Percentiles rank a stretch among this genome's conserved stretches.
Conservation (phyloP, 2,797 vertebrate species). For the Prunella strophiata region DNA sequence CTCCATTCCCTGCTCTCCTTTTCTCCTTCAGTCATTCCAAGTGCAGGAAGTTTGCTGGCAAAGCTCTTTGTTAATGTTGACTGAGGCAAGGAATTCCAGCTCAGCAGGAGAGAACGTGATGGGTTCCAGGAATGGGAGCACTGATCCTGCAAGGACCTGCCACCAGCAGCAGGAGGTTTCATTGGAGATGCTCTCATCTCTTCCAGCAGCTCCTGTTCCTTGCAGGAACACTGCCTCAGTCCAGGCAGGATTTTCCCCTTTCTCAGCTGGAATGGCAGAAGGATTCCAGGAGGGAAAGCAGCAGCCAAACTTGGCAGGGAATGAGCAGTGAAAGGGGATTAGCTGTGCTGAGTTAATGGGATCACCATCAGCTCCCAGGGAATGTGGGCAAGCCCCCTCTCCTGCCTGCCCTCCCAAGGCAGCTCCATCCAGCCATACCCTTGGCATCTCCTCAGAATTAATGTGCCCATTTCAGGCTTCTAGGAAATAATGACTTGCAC, state of each 20-base stretch:
- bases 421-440: background rate
- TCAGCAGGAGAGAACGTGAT: background rate
- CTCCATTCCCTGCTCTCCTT: background rate
- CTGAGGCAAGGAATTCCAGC: background rate
- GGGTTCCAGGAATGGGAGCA: background rate
- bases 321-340: conserved; percentile 39
- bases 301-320: conserved; percentile 34
- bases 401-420: background rate
- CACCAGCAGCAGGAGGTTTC: background rate
- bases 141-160: background rate
- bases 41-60: background rate
- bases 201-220: background rate
- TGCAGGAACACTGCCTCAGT: background rate
- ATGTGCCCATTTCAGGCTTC: background rate
- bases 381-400: background rate
- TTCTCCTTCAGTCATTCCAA: background rate
- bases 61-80: background rate
- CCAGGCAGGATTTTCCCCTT: background rate
- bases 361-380: conserved; percentile 6
- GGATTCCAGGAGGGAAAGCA: conserved; percentile 8
- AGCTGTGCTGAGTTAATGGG: conserved; percentile 1
- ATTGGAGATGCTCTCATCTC: background rate
- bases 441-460: conserved; percentile 23
- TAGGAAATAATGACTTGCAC: conserved; percentile 45
- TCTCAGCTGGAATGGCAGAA: background rate